A percentile compares a stretch with the other conserved stretches of the same genome.
Evolutionary conservation across 2,797 vertebrate species (phyloP).

Genomic region (Limnodromus scolopaceus): DNA sequence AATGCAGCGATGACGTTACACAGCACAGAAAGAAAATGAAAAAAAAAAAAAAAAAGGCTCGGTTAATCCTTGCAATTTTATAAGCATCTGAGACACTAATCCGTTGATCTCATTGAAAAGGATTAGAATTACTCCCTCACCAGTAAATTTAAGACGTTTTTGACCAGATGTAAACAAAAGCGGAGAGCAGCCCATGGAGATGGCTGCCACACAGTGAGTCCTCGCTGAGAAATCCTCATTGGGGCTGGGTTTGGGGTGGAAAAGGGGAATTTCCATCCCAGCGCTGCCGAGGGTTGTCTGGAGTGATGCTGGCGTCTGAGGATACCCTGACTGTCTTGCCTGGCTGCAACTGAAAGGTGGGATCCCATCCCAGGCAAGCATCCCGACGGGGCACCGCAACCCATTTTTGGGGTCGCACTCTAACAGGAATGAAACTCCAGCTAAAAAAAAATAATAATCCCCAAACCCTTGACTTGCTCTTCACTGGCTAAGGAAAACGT

Average conservation of each 20-base stretch:
- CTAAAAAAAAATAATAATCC: neutral
- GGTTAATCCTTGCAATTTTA: constrained; percentile 67
- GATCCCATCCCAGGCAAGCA: neutral
- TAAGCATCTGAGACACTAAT: constrained; percentile 69
- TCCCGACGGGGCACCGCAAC: fast-evolving
- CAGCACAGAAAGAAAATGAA: neutral
- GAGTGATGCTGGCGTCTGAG: neutral
- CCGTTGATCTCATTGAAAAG: constrained; percentile 67
- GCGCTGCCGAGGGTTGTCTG: neutral
- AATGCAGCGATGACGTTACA: fast-evolving
- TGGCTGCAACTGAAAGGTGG: neutral
- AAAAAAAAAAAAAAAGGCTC: neutral
- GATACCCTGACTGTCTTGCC: neutral
- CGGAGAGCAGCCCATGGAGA: neutral
- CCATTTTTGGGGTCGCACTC: neutral
- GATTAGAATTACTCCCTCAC: constrained; percentile 54
- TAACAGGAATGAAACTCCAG: neutral
- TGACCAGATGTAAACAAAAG: constrained; percentile 42
- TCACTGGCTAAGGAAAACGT: neutral
- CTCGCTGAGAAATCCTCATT: fast-evolving
- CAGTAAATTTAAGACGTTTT: constrained; percentile 49
- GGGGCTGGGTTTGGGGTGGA: neutral
- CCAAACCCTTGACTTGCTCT: neutral
- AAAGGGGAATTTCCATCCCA: neutral
- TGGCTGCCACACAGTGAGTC: neutral